Percentiles rank a stretch among this genome's conserved stretches.
These are phyloP conservation scores for Mohoua ochrocephala DNA, from an alignment of 2,113 vertebrate genomes.

Conservation along the genomic window DNA sequence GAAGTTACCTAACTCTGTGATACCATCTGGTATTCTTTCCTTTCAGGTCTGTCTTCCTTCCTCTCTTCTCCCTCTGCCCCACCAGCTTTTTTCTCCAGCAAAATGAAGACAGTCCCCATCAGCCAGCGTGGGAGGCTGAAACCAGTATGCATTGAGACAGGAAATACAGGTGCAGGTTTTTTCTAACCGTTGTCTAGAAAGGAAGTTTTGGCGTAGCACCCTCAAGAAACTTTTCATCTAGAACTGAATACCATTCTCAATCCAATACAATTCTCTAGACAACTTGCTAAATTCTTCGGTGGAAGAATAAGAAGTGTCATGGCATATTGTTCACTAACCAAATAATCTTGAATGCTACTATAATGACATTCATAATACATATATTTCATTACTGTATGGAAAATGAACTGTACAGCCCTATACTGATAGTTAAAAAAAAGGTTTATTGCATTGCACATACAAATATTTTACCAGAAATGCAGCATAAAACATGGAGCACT, in stretches of 20 bases:
- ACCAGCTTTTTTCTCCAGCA: background rate
- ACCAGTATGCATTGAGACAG: background rate
- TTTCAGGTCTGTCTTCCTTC: background rate
- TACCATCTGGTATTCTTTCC: background rate
- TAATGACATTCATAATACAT: background rate
- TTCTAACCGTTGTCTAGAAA: background rate
- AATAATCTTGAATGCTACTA: background rate
- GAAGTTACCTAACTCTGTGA: background rate
- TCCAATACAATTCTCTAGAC: background rate
- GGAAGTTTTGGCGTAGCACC: background rate
- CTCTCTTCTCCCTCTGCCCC: background rate
- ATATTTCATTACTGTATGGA: background rate
- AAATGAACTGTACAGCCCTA: background rate
- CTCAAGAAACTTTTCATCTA: background rate
- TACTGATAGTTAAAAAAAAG: background rate
- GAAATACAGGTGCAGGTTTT: background rate
- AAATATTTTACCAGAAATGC: background rate
- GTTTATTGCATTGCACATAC: background rate
- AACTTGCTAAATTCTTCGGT: background rate
- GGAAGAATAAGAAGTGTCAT: background rate
- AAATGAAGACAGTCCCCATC: background rate
- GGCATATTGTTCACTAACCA: background rate
- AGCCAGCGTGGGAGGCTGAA: background rate
- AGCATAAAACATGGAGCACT: background rate
- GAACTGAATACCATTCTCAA: background rate